Percentiles rank a stretch among this genome's conserved stretches.
phyloP scores from a whole-genome alignment of 2,797 vertebrate genomes.

The Microctenopoma stevenorrisi region DNA sequence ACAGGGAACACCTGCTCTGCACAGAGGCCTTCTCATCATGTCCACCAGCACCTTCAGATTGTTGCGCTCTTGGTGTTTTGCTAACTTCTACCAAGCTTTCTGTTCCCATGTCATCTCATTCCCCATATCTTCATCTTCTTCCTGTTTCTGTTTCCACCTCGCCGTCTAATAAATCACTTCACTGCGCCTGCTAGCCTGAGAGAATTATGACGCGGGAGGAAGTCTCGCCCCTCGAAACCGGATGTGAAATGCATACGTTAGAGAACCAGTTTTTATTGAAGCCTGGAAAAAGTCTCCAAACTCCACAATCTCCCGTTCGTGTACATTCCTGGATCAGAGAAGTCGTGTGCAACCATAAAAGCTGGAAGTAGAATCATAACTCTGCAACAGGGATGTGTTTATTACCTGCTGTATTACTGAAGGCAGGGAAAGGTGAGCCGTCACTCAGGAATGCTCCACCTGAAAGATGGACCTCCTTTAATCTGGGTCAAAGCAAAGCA shows the following conservation, averaged over 20 bases:
- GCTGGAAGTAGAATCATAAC: slow-evolving; percentile 33
- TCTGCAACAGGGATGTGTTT: slow-evolving; percentile 57
- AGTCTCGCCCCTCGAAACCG: slow-evolving; percentile 11
- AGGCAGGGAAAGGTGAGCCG: slow-evolving; percentile 66
- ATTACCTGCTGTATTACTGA: slow-evolving; percentile 57
- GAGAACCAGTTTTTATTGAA: slow-evolving; percentile 20
- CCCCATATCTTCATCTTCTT: background rate
- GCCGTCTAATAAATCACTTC: background rate
- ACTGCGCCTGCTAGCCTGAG: background rate
- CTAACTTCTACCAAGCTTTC: too few relatives aligned
- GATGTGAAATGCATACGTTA: background rate
- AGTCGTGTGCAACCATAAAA: slow-evolving; percentile 31
- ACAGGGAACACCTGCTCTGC: background rate
- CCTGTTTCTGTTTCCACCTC: background rate
- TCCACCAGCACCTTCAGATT: background rate
- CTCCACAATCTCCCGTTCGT: slow-evolving; percentile 26
- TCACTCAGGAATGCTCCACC: slow-evolving; percentile 72
- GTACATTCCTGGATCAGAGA: slow-evolving; percentile 33
- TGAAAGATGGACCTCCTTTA: slow-evolving; percentile 53
- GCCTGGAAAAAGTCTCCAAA: slow-evolving; percentile 22
- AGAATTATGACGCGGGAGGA: background rate
- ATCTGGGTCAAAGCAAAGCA: slow-evolving; percentile 29
- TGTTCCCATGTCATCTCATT: background rate
- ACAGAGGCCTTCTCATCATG: background rate
- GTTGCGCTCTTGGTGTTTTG: background rate